Evolutionary conservation across 1,140 invertebrate species (phyloP).

Genomic region (Meloidogyne chitwoodi): DNA sequence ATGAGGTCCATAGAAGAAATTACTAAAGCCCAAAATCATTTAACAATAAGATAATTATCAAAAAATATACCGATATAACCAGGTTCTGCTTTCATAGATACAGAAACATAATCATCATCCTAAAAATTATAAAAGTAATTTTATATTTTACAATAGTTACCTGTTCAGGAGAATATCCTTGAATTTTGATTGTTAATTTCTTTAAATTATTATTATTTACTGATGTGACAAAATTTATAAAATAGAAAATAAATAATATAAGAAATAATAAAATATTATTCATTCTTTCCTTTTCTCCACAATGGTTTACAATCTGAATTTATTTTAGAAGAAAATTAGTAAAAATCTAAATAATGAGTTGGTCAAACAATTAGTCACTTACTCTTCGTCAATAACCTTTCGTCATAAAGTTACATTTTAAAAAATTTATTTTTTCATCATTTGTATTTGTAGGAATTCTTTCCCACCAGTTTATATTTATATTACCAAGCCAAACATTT

Average conservation of each 20-base stretch:
- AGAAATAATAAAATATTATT: not conserved
- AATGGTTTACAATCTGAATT: no score
- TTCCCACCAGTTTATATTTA: no score
- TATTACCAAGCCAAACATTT: no score
- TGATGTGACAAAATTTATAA: not conserved
- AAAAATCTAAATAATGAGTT: not conserved
- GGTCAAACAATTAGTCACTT: not conserved
- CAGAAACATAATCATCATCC: slow-evolving; percentile 46
- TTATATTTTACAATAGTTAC: not conserved
- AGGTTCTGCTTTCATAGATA: slow-evolving; percentile 48
- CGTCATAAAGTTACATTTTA: not conserved
- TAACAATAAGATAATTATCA: not conserved
- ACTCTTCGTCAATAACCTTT: not conserved
- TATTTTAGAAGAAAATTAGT: not conserved
- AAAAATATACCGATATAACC: slow-evolving; percentile 51
- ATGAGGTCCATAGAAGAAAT: not conserved
- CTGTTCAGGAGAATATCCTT: not conserved
- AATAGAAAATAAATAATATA: not conserved
- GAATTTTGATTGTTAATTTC: not conserved
- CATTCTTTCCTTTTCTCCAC: no score
- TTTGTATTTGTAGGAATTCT: no score
- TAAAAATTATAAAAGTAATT: not conserved
- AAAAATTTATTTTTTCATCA: not conserved
- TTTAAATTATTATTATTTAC: not conserved
- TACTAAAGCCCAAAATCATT: no score